Percentiles rank a stretch among this genome's conserved stretches.
phyloP scores from a whole-genome alignment of 2,797 vertebrate species.

The Rhadinocentrus ornatus region DNA sequence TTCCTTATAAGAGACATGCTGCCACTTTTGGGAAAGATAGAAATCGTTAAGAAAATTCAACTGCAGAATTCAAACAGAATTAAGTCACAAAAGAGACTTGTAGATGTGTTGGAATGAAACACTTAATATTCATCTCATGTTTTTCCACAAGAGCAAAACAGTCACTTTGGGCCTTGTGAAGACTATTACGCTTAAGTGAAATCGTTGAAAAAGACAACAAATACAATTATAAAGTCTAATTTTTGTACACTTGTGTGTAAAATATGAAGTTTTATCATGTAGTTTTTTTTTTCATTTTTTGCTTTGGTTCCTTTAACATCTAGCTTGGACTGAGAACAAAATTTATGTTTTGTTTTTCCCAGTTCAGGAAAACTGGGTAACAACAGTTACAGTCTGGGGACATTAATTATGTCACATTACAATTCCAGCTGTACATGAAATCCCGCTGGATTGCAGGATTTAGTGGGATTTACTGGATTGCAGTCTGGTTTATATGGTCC shows the following conservation, averaged over 20 bases:
- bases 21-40: not conserved
- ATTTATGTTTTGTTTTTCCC: not conserved
- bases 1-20: not conserved
- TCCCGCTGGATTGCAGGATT: not conserved
- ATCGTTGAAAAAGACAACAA: not conserved
- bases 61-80: not conserved
- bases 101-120: not conserved
- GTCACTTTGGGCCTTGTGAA: not conserved
- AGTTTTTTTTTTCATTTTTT: not conserved
- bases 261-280: not conserved
- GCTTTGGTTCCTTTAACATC: not conserved
- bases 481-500: not conserved
- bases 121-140: constrained; percentile 19
- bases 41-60: not conserved
- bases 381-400: not conserved
- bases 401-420: not conserved
- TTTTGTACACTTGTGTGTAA: not conserved
- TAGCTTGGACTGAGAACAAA: not conserved
- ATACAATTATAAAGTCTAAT: not conserved
- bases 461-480: not conserved
- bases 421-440: not conserved
- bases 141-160: constrained; percentile 9
- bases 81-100: not conserved
- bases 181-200: not conserved
- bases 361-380: not conserved